Base-by-base conservation (phyloP, 2,113 vertebrate species). In the Telmatochromis sp. region DNA sequence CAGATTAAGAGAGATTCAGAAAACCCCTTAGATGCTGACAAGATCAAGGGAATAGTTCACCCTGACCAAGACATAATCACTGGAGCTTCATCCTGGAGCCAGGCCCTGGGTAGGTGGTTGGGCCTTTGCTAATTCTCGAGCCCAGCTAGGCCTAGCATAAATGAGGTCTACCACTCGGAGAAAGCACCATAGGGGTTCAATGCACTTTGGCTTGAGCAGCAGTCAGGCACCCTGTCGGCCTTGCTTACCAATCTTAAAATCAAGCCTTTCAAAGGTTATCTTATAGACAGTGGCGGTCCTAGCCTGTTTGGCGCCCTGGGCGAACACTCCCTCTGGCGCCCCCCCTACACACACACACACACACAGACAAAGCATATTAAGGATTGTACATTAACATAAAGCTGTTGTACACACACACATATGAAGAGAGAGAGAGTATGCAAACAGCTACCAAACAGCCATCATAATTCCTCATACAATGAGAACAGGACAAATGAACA, bases 251-350 rank as follows among this genome's bases (percentile, higher is more conserved):
- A 37, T 0, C 60, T 37, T 21, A 42, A 42, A 26, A 23, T 70
- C 7, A 0, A 70, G 37, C 65, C 7, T 26, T 42, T 23, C 12
- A 70, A 70, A 70, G 0, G 37, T 68, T 68, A 40, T 40, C 63
- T 40, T 23, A 40, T 23, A 26, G 1, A 33, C 15, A 33, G 3
- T 31, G 28, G n/a, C n/a, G n/a, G n/a, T n/a, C n/a, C n/a, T n/a
- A n/a, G n/a, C n/a, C n/a, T n/a, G n/a, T n/a, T n/a, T n/a, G n/a
- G n/a, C n/a, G n/a, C n/a, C n/a, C n/a, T n/a, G n/a, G n/a, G n/a
- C n/a, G n/a, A n/a, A n/a, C n/a, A n/a, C n/a, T n/a, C n/a, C n/a
- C n/a, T n/a, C n/a, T n/a, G n/a, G n/a, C n/a, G n/a, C n/a, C n/a
- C n/a, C n/a, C n/a, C n/a, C n/a, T n/a, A n/a, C n/a, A n/a, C 23